Base-by-base conservation (phyloP, 2,113 vertebrate genomes). In the Hiodon tergisus region DNA sequence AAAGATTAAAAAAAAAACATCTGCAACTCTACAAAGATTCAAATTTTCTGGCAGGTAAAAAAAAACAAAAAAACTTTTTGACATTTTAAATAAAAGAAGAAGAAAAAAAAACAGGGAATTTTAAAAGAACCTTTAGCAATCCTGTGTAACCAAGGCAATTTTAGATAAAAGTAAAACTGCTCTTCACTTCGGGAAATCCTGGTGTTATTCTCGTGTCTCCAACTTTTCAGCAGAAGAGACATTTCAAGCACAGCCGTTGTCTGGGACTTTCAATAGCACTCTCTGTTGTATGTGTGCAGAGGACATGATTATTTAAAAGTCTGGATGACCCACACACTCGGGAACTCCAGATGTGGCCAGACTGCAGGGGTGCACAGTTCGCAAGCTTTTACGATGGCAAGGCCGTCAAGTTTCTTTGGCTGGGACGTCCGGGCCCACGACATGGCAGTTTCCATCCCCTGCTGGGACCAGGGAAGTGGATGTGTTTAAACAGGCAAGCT, bases 401-500 rank as follows among this genome's bases (percentile, higher is more conserved):
- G 31, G 31, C 31, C 31, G 31, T 71, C 31, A 59, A 71, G 53
- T 6, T 58, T 5, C 46, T 50, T 11, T 8, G 3, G 70, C 6
- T 2, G 55, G 57, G 17, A 47, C 60, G 46, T 71, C n/a, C 11
- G 2, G 11, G 57, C 54, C 17, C 17, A 52, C 16, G 31, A 58
- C 4, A 7, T 57, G 47, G 3, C 10, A 14, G 31, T 65, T 63
- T 73, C 50, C 59, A n/a, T 13, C 51, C 69, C 69, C 70, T 51
- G n/a, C 76, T 55, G 54, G 61, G 47, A 11, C 13, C 16, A n/a
- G 70, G 53, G 53, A 72, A 72, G 31, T 67, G n/a, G n/a, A 14
- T 31, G 10, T 60, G 70, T 72, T 72, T 72, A 51, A 57, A 63
- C 76, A 72, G 53, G 47, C 14, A 54, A 71, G 16, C 47, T 58